phyloP scores from a whole-genome alignment of 2,113 vertebrate genomes.

The Bujurquina vittata region DNA sequence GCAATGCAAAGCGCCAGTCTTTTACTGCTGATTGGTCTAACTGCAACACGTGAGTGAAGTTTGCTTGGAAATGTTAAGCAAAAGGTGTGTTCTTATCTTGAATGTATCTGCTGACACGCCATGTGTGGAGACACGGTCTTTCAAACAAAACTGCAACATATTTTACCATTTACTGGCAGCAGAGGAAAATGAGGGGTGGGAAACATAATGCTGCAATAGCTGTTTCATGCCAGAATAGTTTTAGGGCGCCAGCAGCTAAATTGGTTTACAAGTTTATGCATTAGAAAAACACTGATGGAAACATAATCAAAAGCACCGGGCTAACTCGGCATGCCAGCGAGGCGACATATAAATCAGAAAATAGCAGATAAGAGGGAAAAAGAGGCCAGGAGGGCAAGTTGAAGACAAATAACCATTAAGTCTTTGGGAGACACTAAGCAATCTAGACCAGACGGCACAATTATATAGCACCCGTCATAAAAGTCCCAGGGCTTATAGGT shows the following conservation, averaged over 20 bases:
- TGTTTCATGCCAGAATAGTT: constrained; percentile 78
- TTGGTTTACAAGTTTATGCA: constrained; percentile 78
- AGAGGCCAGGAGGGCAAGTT: constrained; percentile 26
- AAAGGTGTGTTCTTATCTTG: constrained; percentile 71
- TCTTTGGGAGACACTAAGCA: constrained; percentile 53
- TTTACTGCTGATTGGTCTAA: constrained; percentile 4
- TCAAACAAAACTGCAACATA: constrained; percentile 76
- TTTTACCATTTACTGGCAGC: constrained; percentile 78
- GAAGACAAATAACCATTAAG: constrained; percentile 56
- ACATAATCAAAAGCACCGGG: constrained; percentile 74
- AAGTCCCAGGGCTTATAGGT: constrained; percentile 34
- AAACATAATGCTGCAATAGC: constrained; percentile 70
- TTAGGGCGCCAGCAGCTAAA: constrained; percentile 78
- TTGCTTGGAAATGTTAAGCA: constrained; percentile 26
- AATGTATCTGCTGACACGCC: constrained; percentile 68
- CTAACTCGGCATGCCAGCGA: constrained; percentile 51
- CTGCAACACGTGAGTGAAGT: constrained; percentile 19
- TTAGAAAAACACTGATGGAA: constrained; percentile 76
- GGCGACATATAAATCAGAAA: constrained; percentile 58
- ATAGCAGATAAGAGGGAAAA: constrained; percentile 47
- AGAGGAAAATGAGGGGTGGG: constrained; percentile 38
- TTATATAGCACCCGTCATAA: constrained; percentile 59
- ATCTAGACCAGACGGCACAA: constrained; percentile 61
- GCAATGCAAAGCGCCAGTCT: constrained; percentile 22
- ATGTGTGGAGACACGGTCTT: constrained; percentile 63